Conservation (phyloP, 2,797 vertebrate genomes). For the Lates japonicus region DNA sequence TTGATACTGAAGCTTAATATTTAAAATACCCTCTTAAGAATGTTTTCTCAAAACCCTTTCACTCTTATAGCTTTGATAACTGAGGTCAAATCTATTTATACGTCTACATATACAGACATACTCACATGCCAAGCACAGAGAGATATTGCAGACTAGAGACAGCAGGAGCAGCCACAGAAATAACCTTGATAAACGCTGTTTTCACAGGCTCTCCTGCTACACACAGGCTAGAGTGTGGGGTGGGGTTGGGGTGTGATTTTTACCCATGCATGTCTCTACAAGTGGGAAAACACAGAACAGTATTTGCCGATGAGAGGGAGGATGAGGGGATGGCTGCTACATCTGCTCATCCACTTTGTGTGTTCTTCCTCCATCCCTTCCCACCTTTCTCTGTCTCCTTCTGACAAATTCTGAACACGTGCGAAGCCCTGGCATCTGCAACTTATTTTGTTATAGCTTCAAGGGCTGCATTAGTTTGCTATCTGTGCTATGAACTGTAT, state of each 20-base stretch:
- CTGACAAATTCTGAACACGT: conserved; percentile 26
- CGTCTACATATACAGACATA: neutral
- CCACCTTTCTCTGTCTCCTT: neutral
- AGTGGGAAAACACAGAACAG: conserved; percentile 38
- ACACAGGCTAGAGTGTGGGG: neutral
- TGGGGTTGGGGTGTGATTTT: neutral
- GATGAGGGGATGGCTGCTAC: conserved; percentile 22
- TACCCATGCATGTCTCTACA: conserved; percentile 9
- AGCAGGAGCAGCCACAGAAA: conserved; percentile 8
- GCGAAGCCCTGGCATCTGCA: conserved; percentile 21
- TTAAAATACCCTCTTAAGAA: neutral
- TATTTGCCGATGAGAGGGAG: conserved; percentile 8
- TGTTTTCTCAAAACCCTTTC: neutral
- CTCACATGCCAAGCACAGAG: neutral
- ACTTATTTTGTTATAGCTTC: conserved; percentile 54
- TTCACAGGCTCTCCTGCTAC: conserved; percentile 19
- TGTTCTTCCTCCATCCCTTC: neutral
- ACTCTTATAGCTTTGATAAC: neutral
- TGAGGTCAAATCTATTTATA: neutral
- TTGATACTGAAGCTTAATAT: neutral
- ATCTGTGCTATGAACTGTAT: conserved; percentile 60
- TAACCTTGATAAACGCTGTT: conserved; percentile 25
- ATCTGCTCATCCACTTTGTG: conserved; percentile 30
- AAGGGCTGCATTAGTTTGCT: conserved; percentile 45
- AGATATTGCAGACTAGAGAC: conserved; percentile 4